Evolutionary conservation across 2,113 vertebrate genomes (phyloP).

Genomic region (Sander vitreus): DNA sequence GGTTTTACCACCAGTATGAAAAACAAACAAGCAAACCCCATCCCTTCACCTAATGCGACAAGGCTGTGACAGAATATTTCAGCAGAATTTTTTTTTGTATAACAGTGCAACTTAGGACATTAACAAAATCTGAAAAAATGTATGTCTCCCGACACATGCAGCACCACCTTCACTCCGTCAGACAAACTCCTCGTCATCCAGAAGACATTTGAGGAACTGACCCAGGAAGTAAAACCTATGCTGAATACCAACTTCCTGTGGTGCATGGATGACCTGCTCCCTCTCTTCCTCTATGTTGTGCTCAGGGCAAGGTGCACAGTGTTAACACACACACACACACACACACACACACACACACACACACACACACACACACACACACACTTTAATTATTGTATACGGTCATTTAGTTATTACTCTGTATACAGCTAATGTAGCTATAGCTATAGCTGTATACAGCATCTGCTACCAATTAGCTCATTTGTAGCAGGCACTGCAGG

Average conservation of each 20-base stretch:
- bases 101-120: background rate
- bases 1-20: background rate
- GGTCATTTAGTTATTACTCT: background rate
- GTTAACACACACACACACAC: conserved; percentile 17
- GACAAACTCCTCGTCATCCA: conserved; percentile 96
- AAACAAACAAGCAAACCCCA: too few species aligned
- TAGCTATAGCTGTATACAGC: too few species aligned
- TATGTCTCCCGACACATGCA: conserved; percentile 59
- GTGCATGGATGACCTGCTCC: conserved; percentile 99
- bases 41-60: background rate
- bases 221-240: conserved; percentile 89
- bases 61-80: background rate
- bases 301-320: conserved; percentile 91
- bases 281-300: conserved; percentile 97
- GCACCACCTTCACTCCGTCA: conserved; percentile 95
- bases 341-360: background rate
- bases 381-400: background rate
- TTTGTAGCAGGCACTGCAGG: background rate
- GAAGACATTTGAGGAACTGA: conserved; percentile 96
- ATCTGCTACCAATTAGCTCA: too few species aligned
- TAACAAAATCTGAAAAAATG: background rate
- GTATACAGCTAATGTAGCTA: background rate
- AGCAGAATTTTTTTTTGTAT: background rate
- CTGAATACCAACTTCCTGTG: conserved; percentile 91
- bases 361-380: background rate